Base-by-base conservation (phyloP, 2,888 invertebrate species). In the Clunio marinus region DNA sequence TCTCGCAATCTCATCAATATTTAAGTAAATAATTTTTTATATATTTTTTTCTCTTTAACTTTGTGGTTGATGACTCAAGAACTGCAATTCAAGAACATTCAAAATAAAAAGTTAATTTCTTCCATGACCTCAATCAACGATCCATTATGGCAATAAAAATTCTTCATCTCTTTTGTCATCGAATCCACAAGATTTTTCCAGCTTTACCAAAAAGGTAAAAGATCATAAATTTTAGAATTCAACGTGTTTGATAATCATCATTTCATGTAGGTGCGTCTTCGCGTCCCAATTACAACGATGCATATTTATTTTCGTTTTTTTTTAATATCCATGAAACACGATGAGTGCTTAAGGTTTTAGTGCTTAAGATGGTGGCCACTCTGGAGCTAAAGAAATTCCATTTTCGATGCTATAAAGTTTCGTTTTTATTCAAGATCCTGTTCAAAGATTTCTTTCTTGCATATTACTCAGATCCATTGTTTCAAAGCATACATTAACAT, bases 141-240 rank as follows among this genome's bases (percentile, higher is more conserved):
- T 13, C 8, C 35, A 3, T 17, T 20, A 22, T 22, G 51, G 51
- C 22, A 51, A 51, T 51, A 51, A 51, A 51, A 51, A 51, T 51
- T 51, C 51, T 51, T 51, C 51, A 13, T 8, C 13, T n/a, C 51
- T 58, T 58, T n/a, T 58, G 27, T 58, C 55, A 20, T 55, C 58
- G 58, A 10, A 20, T 13, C 22, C 51, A 57, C 24, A 22, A 8
- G 32, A 5, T 41, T 41, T 41, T 41, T 15, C 41, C 41, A n/a
- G n/a, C n/a, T 41, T 41, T 15, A 41, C 3, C 3, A 41, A 59
- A 20, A 32, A 10, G 32, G 59, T 32, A 28, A 59, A 17, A 20
- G 59, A 62, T 41, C 62, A 62, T 62, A 62, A 62, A 62, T 62
- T 62, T 37, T 59, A 59, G 59, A 59, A 62, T 62, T 62, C 41